These are phyloP conservation scores for Hydrotaea cyrtoneurina DNA, from an alignment of 2,888 invertebrate genomes.

Conservation along the genomic window DNA sequence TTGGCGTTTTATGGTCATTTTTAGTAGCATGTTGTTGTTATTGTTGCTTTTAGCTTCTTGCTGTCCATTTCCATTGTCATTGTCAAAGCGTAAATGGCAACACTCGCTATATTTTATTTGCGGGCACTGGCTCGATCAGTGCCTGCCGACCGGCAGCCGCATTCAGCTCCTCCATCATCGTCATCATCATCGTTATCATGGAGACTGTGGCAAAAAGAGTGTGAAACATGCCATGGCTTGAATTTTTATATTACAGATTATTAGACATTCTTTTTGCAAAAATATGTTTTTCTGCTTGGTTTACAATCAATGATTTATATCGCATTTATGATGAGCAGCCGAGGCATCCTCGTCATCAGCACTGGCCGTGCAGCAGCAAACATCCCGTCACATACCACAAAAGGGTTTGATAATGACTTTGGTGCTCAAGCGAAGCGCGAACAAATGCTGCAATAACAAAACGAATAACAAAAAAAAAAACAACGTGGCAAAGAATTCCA, in stretches of 20 bases:
- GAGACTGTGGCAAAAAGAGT: constrained; percentile 43
- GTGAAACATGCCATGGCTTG: constrained; percentile 68
- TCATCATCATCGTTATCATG: constrained; percentile 8
- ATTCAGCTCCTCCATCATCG: constrained; percentile 29
- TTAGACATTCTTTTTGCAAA: constrained; percentile 60
- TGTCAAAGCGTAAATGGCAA: constrained; percentile 64
- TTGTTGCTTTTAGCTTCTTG: background rate
- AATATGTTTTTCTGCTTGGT: constrained; percentile 44
- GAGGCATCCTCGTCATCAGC: background rate
- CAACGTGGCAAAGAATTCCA: constrained; percentile 60
- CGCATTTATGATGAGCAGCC: constrained; percentile 65
- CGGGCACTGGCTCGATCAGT: background rate
- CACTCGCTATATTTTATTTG: constrained; percentile 50
- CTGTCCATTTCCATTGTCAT: constrained; percentile 29
- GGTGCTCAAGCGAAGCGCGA: constrained; percentile 36
- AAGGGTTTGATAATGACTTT: constrained; percentile 64
- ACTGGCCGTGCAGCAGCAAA: background rate
- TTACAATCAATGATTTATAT: constrained; percentile 64
- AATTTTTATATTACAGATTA: constrained; percentile 66
- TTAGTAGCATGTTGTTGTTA: constrained; percentile 16
- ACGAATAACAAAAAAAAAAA: background rate
- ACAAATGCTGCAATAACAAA: background rate
- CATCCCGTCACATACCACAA: constrained; percentile 62
- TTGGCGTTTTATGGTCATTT: constrained; percentile 24
- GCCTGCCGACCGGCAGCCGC: background rate